Evolutionary conservation across 2,797 vertebrate species (phyloP).

Genomic region (Enteromius thamalakanensis): DNA sequence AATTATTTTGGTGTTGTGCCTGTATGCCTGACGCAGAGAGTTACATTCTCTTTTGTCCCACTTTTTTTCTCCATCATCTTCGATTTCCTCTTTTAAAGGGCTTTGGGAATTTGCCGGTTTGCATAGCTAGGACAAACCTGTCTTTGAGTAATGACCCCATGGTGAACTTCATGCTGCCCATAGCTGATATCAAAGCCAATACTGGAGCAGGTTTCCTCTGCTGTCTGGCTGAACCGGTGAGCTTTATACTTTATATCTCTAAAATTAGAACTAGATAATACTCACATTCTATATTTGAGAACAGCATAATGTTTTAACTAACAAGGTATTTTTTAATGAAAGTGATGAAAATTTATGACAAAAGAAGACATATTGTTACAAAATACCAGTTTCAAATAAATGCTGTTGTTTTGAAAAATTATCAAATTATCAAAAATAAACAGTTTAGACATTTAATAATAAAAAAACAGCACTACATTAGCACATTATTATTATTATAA

Average conservation of each 20-base stretch:
- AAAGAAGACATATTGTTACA: background rate
- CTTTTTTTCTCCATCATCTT: background rate
- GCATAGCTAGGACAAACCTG: conserved; percentile 85
- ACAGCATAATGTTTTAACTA: background rate
- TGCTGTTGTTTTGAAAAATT: background rate
- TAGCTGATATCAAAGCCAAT: conserved; percentile 82
- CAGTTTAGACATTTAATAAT: background rate
- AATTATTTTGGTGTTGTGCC: background rate
- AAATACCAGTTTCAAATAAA: background rate
- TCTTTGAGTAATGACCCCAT: conserved; percentile 82
- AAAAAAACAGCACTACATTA: background rate
- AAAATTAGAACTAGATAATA: background rate
- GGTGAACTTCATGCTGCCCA: conserved; percentile 79
- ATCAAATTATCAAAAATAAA: too few relatives aligned
- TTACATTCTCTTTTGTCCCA: background rate
- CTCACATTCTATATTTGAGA: background rate
- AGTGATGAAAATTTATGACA: background rate
- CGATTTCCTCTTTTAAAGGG: conserved; percentile 70
- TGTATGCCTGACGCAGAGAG: background rate
- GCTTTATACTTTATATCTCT: conserved; percentile 46
- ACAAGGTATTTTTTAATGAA: background rate
- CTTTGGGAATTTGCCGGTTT: conserved; percentile 84
- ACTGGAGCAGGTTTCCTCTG: conserved; percentile 85
- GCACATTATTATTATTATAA: background rate
- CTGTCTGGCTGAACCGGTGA: conserved; percentile 79